These are phyloP conservation scores for Lepidochitona cinerea DNA, from an alignment of 2,888 invertebrate species.

Conservation along the genomic window DNA sequence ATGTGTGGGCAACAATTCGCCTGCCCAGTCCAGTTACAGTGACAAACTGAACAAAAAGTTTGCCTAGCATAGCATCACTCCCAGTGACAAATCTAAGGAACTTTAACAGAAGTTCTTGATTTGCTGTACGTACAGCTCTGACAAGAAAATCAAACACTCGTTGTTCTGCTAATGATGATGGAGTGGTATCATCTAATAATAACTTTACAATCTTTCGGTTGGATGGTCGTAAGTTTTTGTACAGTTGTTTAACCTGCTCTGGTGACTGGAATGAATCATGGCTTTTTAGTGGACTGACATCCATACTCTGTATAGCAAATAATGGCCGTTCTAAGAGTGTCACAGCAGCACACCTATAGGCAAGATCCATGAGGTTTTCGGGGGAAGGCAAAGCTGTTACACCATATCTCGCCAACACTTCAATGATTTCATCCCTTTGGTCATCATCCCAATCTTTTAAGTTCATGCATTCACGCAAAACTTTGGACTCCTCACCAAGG, in stretches of 20 bases:
- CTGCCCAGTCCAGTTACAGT: not conserved
- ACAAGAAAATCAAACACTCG: not conserved
- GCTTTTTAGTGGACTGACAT: not conserved
- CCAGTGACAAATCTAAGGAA: not conserved
- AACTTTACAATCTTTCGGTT: not conserved
- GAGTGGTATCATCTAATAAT: not conserved
- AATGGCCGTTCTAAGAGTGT: not conserved
- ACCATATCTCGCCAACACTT: not conserved
- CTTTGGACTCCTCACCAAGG: not conserved
- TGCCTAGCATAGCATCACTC: not conserved
- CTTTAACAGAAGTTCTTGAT: not conserved
- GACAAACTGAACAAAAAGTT: not conserved
- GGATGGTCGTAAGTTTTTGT: not conserved
- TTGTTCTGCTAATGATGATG: not conserved
- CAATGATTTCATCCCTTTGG: too few species aligned
- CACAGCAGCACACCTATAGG: not conserved
- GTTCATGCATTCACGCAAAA: not conserved
- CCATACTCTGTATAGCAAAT: not conserved
- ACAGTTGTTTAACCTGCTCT: not conserved
- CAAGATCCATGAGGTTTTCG: not conserved
- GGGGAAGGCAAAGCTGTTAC: not conserved
- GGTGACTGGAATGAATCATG: not conserved
- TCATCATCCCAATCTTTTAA: not conserved
- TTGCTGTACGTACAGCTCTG: not conserved
- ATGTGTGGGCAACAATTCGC: not conserved